Conservation (phyloP, 2,888 invertebrate species). For the Tetanocera ferruginea region DNA sequence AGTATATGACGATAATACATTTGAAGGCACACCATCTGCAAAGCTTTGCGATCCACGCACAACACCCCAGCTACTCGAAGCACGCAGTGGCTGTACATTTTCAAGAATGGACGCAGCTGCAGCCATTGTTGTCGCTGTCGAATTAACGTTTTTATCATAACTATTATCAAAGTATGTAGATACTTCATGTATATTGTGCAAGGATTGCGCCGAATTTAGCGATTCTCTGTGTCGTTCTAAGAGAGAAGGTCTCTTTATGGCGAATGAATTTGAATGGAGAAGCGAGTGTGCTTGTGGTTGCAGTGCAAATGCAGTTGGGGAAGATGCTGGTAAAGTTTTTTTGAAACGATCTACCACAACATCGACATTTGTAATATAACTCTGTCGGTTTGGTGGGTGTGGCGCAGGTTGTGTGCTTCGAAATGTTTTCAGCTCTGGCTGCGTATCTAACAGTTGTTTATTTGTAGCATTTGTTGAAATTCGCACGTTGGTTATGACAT, state of each 20-base stretch:
- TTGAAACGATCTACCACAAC: constrained; percentile 57
- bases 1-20: constrained; percentile 43
- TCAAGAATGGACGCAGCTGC: constrained; percentile 68
- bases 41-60: constrained; percentile 44
- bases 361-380: constrained; percentile 47
- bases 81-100: constrained; percentile 69
- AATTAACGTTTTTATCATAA: constrained; percentile 40
- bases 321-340: constrained; percentile 38
- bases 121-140: constrained; percentile 44
- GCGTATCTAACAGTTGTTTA: constrained; percentile 21
- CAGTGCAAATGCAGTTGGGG: constrained; percentile 45
- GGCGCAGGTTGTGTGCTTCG: constrained; percentile 33
- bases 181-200: constrained; percentile 64
- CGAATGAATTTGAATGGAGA: constrained; percentile 66
- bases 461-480: constrained; percentile 11
- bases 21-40: constrained; percentile 43
- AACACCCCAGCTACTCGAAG: constrained; percentile 70
- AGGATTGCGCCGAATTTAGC: constrained; percentile 60
- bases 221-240: constrained; percentile 55
- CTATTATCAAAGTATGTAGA: constrained; percentile 44
- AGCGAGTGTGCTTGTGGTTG: constrained; percentile 51
- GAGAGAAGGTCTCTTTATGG: constrained; percentile 65
- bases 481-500: constrained; percentile 36
- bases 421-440: constrained; percentile 60
- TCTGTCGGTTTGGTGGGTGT: constrained; percentile 43